Base-by-base conservation (phyloP, 1,140 invertebrate species). In the Psilanteris sp. region DNA sequence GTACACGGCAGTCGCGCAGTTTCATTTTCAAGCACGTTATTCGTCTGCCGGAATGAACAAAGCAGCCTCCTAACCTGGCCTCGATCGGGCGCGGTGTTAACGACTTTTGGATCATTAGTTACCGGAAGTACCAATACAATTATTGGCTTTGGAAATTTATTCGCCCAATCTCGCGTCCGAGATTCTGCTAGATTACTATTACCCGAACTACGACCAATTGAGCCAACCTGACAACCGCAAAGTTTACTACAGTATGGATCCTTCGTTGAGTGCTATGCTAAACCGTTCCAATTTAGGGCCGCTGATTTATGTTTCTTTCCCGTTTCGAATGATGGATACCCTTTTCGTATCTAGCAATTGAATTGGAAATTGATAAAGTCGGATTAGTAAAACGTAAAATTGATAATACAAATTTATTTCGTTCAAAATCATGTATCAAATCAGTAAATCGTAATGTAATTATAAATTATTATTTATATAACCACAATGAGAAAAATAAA, bases 51-150 rank as follows among this genome's bases (percentile, higher is more conserved):
- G 61, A 74, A 64, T 44, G 70, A 72, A 75, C 66, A 72, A 79
- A 77, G 57, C 67, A 81, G 64, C 73, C 77, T 79, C 75, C 79
- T 80, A 83, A 85, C 75, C 81, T 74, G 70, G 82, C 78, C 80
- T 78, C 72, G 79, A 80, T 76, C 74, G 71, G 77, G 77, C 79
- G 66, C 81, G 44, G 81, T 70, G 82, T 62, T 88, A 88, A 88
- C 85, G 84, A 87, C 86, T 88, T 87, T 87, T 84, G 82, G 86
- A 88, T 87, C 87, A 87, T 88, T 88, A 88, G 85, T 88, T 88
- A 88, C 85, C 79, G 86, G 84, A 87, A 88, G 82, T 87, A 87
- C 87, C 86, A 83, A 87, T 87, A 87, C 87, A 87, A 87, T 88
- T 87, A 88, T 87, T 82, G 84, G 80, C 39, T 62, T 26, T 37